Conservation (phyloP, 2,113 vertebrate species). For the Rhea americana region DNA sequence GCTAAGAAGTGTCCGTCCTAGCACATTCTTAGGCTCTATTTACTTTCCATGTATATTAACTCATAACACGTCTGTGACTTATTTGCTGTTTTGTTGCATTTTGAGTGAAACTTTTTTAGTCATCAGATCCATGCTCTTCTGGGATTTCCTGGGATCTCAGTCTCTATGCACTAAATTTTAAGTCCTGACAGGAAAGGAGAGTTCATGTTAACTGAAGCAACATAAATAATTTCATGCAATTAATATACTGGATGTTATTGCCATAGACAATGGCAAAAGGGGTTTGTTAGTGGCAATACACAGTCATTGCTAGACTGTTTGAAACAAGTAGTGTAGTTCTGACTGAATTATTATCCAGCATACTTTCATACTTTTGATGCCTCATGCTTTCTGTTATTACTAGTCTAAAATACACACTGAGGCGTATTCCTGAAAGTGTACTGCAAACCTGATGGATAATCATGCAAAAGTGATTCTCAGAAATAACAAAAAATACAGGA, state of each 20-base stretch:
- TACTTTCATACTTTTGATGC: neutral
- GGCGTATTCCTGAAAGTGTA: neutral
- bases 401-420: neutral
- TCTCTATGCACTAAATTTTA: neutral
- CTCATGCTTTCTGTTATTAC: neutral
- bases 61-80: neutral
- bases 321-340: neutral
- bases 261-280: neutral
- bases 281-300: fast-evolving
- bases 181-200: neutral
- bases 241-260: neutral
- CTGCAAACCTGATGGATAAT: neutral
- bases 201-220: neutral
- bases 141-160: too few species aligned
- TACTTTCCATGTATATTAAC: neutral
- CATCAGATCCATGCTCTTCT: neutral
- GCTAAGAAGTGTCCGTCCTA: neutral
- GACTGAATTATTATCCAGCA: neutral
- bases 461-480: neutral
- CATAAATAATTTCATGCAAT: neutral
- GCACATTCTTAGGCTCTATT: neutral
- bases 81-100: neutral
- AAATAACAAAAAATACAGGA: neutral
- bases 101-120: neutral
- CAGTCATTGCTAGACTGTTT: neutral